These are phyloP conservation scores for Platycnemis pennipes DNA, from an alignment of 2,888 invertebrate genomes.

Conservation along the genomic window DNA sequence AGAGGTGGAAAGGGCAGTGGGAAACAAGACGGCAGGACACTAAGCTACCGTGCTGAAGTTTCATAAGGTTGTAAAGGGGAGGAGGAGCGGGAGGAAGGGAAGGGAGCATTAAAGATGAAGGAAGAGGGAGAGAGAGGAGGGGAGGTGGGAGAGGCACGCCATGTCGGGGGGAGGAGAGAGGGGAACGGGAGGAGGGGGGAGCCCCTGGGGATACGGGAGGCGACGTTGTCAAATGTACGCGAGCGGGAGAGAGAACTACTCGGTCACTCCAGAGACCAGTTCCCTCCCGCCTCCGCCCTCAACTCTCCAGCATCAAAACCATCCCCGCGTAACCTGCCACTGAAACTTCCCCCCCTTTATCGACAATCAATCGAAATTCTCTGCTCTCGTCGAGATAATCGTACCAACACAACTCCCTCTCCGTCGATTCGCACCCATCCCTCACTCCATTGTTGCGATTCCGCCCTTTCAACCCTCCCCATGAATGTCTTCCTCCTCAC, in stretches of 20 bases:
- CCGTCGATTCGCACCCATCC: neutral
- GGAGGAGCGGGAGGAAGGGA: conserved; percentile 65
- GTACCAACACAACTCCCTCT: neutral
- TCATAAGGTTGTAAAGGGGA: conserved; percentile 68
- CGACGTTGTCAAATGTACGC: conserved; percentile 81
- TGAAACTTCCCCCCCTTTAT: neutral
- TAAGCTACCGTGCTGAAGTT: conserved; percentile 62
- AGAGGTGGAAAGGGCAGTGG: conserved; percentile 28
- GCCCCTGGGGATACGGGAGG: conserved; percentile 70
- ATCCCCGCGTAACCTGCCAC: neutral
- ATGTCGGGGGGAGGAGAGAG: conserved; percentile 73
- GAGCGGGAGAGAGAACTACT: conserved; percentile 78
- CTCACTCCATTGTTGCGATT: neutral
- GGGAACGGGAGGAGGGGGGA: conserved; percentile 77
- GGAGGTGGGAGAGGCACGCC: conserved; percentile 75
- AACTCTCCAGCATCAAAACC: neutral
- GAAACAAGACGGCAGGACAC: conserved; percentile 55
- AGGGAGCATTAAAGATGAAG: conserved; percentile 73
- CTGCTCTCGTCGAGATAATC: neutral
- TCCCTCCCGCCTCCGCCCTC: neutral
- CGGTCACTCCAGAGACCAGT: conserved; percentile 32
- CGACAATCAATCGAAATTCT: neutral
- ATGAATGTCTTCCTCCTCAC: neutral
- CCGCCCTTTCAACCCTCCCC: neutral
- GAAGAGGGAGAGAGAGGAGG: conserved; percentile 78